These are phyloP conservation scores for Chironomus striatipennis DNA, from an alignment of 1,140 invertebrate species.

Conservation along the genomic window DNA sequence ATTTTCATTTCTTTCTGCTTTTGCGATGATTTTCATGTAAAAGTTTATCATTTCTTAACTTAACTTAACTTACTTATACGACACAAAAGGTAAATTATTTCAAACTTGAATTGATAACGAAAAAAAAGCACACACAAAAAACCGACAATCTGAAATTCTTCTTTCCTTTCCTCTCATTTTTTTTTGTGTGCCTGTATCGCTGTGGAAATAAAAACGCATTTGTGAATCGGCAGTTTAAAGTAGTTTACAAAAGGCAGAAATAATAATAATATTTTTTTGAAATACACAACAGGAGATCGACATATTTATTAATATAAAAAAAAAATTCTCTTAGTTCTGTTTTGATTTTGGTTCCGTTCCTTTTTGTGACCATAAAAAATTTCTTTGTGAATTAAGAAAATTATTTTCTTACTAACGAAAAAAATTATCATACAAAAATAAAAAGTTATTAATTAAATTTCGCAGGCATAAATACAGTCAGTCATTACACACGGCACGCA, in stretches of 20 bases:
- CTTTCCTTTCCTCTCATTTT: neutral
- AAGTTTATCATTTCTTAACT: neutral
- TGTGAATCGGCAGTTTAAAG: neutral
- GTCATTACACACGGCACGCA: too few species aligned
- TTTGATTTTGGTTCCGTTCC: neutral
- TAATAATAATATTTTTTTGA: neutral
- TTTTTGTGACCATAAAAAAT: neutral
- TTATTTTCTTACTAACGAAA: neutral
- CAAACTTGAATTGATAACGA: conserved; percentile 16
- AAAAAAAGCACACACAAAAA: neutral
- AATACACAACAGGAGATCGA: conserved; percentile 22
- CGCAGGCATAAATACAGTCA: too few species aligned
- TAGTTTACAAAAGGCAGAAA: neutral
- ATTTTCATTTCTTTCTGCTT: neutral
- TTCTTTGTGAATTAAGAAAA: neutral
- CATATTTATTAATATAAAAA: conserved; percentile 21
- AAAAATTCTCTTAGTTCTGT: neutral
- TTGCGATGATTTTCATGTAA: neutral
- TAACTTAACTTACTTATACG: conserved; percentile 9
- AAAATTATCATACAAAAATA: conserved; percentile 11
- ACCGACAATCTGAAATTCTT: neutral
- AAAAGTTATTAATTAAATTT: neutral
- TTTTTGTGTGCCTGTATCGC: too few species aligned
- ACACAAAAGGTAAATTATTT: conserved; percentile 17
- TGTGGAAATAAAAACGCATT: neutral